Evolutionary conservation across 23 tunicate species (phyloP), one percentile per base, ranked within the genome.

Genomic region (Halocynthia aurantium): DNA sequence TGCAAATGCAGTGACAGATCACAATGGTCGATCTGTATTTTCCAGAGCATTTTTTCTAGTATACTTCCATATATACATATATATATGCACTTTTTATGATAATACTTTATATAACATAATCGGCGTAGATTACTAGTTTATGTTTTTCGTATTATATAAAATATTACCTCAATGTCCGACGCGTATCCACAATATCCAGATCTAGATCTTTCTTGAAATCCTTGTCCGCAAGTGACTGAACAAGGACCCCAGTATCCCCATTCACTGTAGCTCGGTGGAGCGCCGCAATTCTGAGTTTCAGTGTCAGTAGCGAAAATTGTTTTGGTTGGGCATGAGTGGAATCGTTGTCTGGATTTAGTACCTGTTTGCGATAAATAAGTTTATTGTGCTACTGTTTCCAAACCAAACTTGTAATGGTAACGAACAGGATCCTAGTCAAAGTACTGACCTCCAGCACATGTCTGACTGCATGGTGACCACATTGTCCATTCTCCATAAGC

Each of bases 241-340:
- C 98, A 93, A 15, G 69, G 64, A 13, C 86, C 80, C 98, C 98
- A 93, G 63, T 56, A 19, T 40, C 81, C 40, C 98, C 98, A 93
- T 9, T 22, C 40, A n/a, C 84, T 74, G 72, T 85, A 80, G 66
- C 13, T 73, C 11, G 96, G 93, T 6, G 65, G 69, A 11, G 53
- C 52, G 22, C 99, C 99, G 80, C 99, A 96, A 6, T 67, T 17
- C 8, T 52, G 60, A 0, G 84, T 11, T 62, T 92, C 92, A 6
- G 65, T 70, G 44, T 92, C 98, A 13, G 69, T 71, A 6, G 71
- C 75, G 4, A 31, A 31, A 31, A 31, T 31, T 0, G 44, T 31
- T 31, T 31, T 31, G 22, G 44, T 31, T 52, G 70, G 86, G 77
- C 98, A 92, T 60, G 70, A 82, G 63, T 92, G 98, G 63, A 75